Evolutionary conservation across 2,797 vertebrate genomes (phyloP), one percentile per base, ranked within the genome.

Genomic region (Lutjanus argentimaculatus): DNA sequence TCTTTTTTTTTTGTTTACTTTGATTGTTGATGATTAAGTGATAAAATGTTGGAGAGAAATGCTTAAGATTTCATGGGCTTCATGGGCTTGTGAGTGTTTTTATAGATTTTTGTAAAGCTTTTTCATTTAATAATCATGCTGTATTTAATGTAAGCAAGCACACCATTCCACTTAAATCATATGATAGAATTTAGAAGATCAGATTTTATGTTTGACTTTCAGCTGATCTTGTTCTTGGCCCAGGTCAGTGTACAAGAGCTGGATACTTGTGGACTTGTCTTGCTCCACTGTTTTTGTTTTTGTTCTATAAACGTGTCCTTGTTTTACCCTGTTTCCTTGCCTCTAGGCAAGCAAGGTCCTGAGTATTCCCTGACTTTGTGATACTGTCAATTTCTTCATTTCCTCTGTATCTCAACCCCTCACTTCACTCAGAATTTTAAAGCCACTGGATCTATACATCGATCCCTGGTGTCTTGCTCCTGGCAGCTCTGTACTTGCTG

Each of bases 381-480:
- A 69, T 49, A 51, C 46, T 36, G 7, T 67, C 15, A 61, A 10
- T 76, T 65, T 49, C 43, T 68, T 53, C 1, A 65, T 80, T 72
- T 79, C 55, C 61, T 48, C 70, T 71, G 62, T 15, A 10, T 21
- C 68, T 59, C 1, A 3, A 45, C 72, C 46, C 64, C 36, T 73
- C 11, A 36, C 21, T 52, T 42, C 49, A 52, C 42, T 73, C 68
- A 43, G 77, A 77, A 72, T 72, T 68, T 72, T 55, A 59, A 86
- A 84, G 62, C 68, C 53, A 36, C 49, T 21, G 22, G 43, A 90
- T 88, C 83, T n/a, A 77, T 80, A 73, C 64, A 74, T 80, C 62
- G 87, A 88, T 85, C 74, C 75, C 46, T 42, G 12, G 42, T 25
- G 67, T 80, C 52, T 65, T 51, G 1, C 43, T 25, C 11, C 51